Conservation (phyloP, 2,888 invertebrate genomes). For the Dione juno region DNA sequence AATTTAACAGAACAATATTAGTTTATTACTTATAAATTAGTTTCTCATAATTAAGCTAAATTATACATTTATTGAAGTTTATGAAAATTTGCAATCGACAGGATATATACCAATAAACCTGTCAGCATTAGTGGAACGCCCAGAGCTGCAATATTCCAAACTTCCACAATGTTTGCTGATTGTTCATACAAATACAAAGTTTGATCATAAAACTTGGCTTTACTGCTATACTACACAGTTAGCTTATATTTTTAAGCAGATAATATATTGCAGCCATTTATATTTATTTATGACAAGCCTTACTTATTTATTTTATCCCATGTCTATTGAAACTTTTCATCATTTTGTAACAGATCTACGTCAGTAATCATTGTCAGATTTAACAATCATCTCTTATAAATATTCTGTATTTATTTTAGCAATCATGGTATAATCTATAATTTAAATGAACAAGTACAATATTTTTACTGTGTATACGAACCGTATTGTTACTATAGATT, state of each 20-base stretch:
- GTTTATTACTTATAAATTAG: background rate
- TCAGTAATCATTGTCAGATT: too few relatives aligned
- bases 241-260: constrained; percentile 50
- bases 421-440: too few relatives aligned
- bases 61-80: constrained; percentile 23
- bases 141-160: constrained; percentile 54
- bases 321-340: background rate
- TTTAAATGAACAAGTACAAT: too few relatives aligned
- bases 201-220: constrained; percentile 67
- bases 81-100: constrained; percentile 49
- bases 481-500: too few relatives aligned
- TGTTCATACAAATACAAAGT: constrained; percentile 62
- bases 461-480: too few relatives aligned
- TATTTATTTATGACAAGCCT: background rate
- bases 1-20: background rate
- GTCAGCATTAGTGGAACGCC: constrained; percentile 52
- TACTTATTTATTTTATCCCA: background rate
- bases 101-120: constrained; percentile 58
- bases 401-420: too few relatives aligned
- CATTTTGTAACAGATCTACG: background rate
- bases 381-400: too few relatives aligned
- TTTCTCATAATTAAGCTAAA: background rate
- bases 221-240: constrained; percentile 47
- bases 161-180: constrained; percentile 64
- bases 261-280: constrained; percentile 17